Evolutionary conservation across 2,888 invertebrate genomes (phyloP).

Genomic region (Polymixis flavicincta): DNA sequence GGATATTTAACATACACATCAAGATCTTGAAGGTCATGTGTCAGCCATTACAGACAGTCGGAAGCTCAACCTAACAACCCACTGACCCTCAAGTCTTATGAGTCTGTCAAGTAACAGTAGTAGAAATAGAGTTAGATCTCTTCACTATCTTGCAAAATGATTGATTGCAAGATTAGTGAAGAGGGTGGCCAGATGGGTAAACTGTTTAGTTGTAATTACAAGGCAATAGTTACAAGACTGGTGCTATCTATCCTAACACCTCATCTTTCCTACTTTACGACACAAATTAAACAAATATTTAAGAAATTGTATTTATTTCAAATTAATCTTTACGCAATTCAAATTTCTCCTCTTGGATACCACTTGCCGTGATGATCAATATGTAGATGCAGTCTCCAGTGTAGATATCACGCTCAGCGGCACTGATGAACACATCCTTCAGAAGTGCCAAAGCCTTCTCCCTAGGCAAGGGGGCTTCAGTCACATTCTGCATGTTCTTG

Average conservation of each 20-base stretch:
- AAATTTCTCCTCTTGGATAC: constrained; percentile 94
- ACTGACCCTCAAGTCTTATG: not conserved
- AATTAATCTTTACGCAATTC: constrained; percentile 96
- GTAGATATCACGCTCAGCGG: constrained; percentile 99
- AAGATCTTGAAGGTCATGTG: not conserved
- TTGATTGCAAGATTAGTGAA: not conserved
- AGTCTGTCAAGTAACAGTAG: not conserved
- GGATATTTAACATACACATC: not conserved
- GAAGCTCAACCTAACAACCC: too few relatives aligned
- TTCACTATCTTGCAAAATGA: not conserved
- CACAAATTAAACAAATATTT: constrained; percentile 48
- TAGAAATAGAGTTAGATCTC: too few relatives aligned
- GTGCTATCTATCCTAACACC: not conserved
- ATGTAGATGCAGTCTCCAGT: constrained; percentile 98
- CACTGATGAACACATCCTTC: constrained; percentile 99
- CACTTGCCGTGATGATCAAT: constrained; percentile 96
- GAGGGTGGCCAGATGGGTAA: not conserved
- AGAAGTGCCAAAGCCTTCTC: constrained; percentile 96
- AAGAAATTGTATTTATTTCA: constrained; percentile 68
- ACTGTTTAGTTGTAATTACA: not conserved
- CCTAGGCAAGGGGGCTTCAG: constrained; percentile 91
- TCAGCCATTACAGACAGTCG: not conserved
- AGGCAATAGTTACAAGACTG: not conserved
- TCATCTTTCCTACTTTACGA: not conserved
- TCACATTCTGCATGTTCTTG: constrained; percentile 95